A percentile compares a stretch with the other conserved stretches of the same genome.
These are phyloP conservation scores for Aplysia californica DNA, from an alignment of 1,140 invertebrate genomes.

Conservation along the genomic window DNA sequence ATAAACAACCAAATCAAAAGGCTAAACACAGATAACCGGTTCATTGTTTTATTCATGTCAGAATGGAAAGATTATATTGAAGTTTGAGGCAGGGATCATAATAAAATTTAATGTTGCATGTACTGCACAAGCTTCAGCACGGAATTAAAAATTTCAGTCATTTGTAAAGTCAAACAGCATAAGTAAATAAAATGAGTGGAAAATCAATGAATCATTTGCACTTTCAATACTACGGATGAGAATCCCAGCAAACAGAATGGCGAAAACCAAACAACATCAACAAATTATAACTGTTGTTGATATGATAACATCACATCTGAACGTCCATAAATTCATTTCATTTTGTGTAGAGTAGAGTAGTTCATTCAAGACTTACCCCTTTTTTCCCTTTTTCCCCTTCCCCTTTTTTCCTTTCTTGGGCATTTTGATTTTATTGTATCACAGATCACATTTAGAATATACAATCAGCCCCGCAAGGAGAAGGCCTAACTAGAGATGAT, in stretches of 20 bases:
- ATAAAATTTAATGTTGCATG: too few relatives aligned
- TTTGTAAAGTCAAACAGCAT: too few relatives aligned
- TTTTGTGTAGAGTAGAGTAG: background rate
- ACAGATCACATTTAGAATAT: background rate
- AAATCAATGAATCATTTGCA: background rate
- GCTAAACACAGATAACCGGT: too few relatives aligned
- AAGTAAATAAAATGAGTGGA: background rate
- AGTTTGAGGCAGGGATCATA: too few relatives aligned
- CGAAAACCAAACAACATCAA: background rate
- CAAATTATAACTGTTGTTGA: background rate
- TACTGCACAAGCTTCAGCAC: too few relatives aligned
- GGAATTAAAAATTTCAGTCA: too few relatives aligned
- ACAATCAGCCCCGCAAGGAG: background rate
- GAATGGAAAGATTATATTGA: too few relatives aligned
- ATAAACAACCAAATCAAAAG: too few relatives aligned
- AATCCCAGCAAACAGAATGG: background rate
- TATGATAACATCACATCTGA: background rate
- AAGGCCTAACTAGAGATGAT: background rate
- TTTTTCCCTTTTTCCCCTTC: constrained; percentile 48
- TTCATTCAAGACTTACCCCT: constrained; percentile 45
- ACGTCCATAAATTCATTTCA: background rate
- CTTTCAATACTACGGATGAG: background rate
- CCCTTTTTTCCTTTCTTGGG: constrained; percentile 56
- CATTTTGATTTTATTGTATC: constrained; percentile 41
- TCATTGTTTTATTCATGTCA: too few relatives aligned